phyloP scores from a whole-genome alignment of 23 tunicate genomes.

The Aplidium turbinatum region DNA sequence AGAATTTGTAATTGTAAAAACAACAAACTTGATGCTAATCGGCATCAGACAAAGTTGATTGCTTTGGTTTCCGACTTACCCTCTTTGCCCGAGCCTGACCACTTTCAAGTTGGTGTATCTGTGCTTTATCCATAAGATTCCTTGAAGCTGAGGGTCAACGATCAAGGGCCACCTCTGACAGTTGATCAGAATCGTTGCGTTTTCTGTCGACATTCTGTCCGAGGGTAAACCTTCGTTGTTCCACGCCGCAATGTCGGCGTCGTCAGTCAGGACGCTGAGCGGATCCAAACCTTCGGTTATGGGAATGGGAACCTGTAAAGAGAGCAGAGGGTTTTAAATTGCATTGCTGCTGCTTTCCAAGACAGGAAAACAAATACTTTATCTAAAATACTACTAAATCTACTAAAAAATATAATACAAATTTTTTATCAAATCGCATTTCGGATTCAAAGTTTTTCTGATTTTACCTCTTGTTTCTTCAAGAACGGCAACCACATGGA shows the following conservation, averaged over 20 bases:
- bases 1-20: background rate
- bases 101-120: slow-evolving; percentile 66
- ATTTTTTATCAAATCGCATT: too few species aligned
- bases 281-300: slow-evolving; percentile 90
- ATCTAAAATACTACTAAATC: too few species aligned
- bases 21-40: background rate
- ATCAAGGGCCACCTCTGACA: slow-evolving; percentile 99
- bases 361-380: too few species aligned
- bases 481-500: slow-evolving; percentile 74
- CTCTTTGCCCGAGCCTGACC: slow-evolving; percentile 93
- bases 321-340: too few species aligned
- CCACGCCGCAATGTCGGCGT: slow-evolving; percentile 96
- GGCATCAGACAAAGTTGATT: background rate
- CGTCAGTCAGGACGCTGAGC: slow-evolving; percentile 87
- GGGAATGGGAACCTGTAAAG: slow-evolving; percentile 76
- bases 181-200: slow-evolving; percentile 95
- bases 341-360: too few species aligned
- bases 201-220: slow-evolving; percentile 97
- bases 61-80: slow-evolving; percentile 39
- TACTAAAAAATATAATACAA: too few species aligned
- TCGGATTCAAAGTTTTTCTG: too few species aligned
- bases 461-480: slow-evolving; percentile 67
- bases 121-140: slow-evolving; percentile 94
- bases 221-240: slow-evolving; percentile 98
- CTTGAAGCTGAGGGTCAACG: slow-evolving; percentile 97